Evolutionary conservation across 2,888 invertebrate species (phyloP).

Genomic region (Drosophila acutilabella): DNA sequence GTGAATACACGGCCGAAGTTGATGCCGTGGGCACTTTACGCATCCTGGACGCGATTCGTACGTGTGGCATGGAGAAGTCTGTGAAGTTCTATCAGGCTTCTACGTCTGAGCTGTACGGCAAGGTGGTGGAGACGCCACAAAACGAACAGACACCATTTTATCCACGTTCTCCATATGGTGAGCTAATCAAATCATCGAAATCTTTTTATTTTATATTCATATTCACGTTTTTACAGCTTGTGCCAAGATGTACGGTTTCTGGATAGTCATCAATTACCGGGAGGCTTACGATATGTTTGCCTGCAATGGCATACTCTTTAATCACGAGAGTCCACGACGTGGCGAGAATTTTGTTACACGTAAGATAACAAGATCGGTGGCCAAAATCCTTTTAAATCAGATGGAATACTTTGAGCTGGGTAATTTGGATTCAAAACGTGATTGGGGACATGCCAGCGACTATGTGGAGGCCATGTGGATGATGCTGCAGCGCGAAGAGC

Average conservation of each 20-base stretch:
- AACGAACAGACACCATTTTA: slow-evolving; percentile 98
- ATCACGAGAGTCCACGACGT: slow-evolving; percentile 97
- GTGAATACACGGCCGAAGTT: slow-evolving; percentile 99
- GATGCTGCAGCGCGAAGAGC: slow-evolving; percentile 96
- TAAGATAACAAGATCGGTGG: slow-evolving; percentile 98
- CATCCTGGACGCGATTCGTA: slow-evolving; percentile 95
- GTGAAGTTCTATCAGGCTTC: slow-evolving; percentile 98
- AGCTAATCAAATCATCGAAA: slow-evolving; percentile 59
- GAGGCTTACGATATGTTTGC: slow-evolving; percentile 98
- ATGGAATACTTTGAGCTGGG: slow-evolving; percentile 95
- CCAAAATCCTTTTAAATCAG: slow-evolving; percentile 96
- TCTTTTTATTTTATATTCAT: not conserved
- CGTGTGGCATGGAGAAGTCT: slow-evolving; percentile 92
- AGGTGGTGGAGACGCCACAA: slow-evolving; percentile 96
- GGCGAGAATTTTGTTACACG: slow-evolving; percentile 99
- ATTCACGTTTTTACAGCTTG: slow-evolving; percentile 88
- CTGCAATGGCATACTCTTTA: slow-evolving; percentile 97
- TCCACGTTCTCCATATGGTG: slow-evolving; percentile 98
- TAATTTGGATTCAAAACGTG: slow-evolving; percentile 96
- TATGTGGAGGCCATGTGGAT: slow-evolving; percentile 99
- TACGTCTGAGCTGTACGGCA: slow-evolving; percentile 97
- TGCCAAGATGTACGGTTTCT: slow-evolving; percentile 97
- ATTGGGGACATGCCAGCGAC: slow-evolving; percentile 99
- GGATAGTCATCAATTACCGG: slow-evolving; percentile 98
- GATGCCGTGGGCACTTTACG: slow-evolving; percentile 97